Conservation (phyloP, 92 coral and sea anemone species). For the Phenganax marumi region DNA sequence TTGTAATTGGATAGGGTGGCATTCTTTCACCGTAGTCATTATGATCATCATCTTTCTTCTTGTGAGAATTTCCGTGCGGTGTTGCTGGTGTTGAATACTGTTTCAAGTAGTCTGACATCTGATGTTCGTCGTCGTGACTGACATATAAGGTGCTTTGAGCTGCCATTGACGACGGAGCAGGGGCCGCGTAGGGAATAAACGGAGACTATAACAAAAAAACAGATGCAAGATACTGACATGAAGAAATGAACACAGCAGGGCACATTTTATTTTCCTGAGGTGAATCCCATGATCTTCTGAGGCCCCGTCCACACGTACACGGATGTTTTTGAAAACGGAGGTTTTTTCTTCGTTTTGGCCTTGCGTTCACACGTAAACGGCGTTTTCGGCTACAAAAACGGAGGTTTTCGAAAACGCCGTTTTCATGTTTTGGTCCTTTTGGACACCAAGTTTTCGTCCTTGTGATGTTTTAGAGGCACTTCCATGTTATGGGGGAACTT, state of each 20-base stretch:
- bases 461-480: not conserved
- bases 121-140: not conserved
- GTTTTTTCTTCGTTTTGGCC: too few species aligned
- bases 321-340: too few species aligned
- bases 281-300: too few species aligned
- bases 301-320: too few species aligned
- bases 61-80: not conserved
- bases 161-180: constrained; percentile 32
- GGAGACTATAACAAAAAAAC: constrained; percentile 1
- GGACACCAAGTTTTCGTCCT: too few species aligned
- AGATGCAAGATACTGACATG: not conserved
- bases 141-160: not conserved
- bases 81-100: not conserved
- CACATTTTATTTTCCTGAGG: too few species aligned
- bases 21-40: not conserved
- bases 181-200: constrained; percentile 35
- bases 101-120: not conserved
- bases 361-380: too few species aligned
- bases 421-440: too few species aligned
- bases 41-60: not conserved
- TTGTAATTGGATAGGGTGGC: not conserved
- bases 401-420: too few species aligned
- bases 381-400: too few species aligned
- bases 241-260: not conserved
- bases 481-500: not conserved